These are phyloP conservation scores for Discoglossus pictus DNA, from an alignment of 2,797 vertebrate species.

Conservation along the genomic window DNA sequence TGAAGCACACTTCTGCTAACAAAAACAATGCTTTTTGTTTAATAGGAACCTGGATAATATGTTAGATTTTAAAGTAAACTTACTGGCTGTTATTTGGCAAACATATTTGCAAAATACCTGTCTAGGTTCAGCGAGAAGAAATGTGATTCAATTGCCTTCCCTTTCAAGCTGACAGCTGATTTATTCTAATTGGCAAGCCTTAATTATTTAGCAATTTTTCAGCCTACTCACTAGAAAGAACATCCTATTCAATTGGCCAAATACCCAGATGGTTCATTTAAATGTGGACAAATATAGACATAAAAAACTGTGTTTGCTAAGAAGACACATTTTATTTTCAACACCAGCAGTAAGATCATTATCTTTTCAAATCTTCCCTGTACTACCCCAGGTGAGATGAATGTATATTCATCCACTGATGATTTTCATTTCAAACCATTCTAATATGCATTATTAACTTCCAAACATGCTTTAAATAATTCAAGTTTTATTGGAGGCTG, in stretches of 20 bases:
- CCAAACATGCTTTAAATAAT: too few species aligned
- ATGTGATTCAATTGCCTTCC: constrained; percentile 10
- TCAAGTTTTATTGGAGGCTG: too few species aligned
- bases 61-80: not conserved
- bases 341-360: not conserved
- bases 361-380: too few species aligned
- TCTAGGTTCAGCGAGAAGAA: constrained; percentile 1
- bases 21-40: too few species aligned
- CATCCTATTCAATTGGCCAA: constrained; percentile 22
- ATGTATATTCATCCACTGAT: too few species aligned
- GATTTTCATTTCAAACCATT: too few species aligned
- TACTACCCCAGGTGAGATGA: too few species aligned
- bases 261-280: constrained; percentile 24
- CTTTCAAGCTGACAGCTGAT: constrained; percentile 14
- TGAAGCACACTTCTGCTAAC: too few species aligned
- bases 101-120: constrained; percentile 19
- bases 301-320: constrained; percentile 2
- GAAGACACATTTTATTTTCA: not conserved
- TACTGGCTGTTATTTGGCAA: constrained; percentile 6
- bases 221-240: constrained; percentile 21
- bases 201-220: constrained; percentile 27
- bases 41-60: too few species aligned
- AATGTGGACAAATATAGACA: constrained; percentile 32
- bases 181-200: constrained; percentile 24
- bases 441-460: too few species aligned